Percentiles rank a stretch among this genome's conserved stretches.
These are phyloP conservation scores for Sinopyrophorus schimmeli DNA, from an alignment of 2,888 invertebrate species.

Conservation along the genomic window DNA sequence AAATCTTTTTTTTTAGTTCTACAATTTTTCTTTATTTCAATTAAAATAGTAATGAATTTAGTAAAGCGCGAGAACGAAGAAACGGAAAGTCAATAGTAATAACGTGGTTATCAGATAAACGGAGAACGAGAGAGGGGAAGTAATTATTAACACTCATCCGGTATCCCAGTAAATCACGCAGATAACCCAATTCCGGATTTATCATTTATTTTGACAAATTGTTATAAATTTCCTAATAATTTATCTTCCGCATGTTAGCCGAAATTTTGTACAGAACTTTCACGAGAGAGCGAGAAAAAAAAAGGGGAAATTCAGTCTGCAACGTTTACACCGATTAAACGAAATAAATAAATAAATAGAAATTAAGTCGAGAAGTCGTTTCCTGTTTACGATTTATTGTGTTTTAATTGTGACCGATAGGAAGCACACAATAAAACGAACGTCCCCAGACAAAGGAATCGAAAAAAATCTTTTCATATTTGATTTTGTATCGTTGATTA, in stretches of 20 bases:
- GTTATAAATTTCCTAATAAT: conserved; percentile 28
- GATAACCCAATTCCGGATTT: conserved; percentile 49
- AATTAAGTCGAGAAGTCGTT: conserved; percentile 38
- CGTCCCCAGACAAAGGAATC: conserved; percentile 30
- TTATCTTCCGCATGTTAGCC: conserved; percentile 18
- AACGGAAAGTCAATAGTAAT: conserved; percentile 36
- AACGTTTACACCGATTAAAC: too few relatives aligned
- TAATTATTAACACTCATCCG: conserved; percentile 53
- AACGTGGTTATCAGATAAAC: conserved; percentile 47
- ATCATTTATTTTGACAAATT: conserved; percentile 48
- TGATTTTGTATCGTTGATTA: conserved; percentile 40
- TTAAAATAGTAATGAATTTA: too few relatives aligned
- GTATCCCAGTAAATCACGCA: conserved; percentile 52
- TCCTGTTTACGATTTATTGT: conserved; percentile 44
- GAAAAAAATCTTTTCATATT: conserved; percentile 37
- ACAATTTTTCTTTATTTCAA: not conserved
- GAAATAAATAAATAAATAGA: conserved; percentile 31
- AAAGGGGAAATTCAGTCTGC: too few relatives aligned
- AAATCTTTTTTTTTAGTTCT: not conserved
- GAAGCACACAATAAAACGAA: conserved; percentile 28
- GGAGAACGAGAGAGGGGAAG: conserved; percentile 50
- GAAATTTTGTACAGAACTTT: too few relatives aligned
- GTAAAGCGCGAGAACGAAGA: too few relatives aligned
- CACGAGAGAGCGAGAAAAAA: too few relatives aligned
- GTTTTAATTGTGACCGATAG: conserved; percentile 42